phyloP scores from a whole-genome alignment of 2,888 invertebrate genomes.

The Ditylenchus weischeri region DNA sequence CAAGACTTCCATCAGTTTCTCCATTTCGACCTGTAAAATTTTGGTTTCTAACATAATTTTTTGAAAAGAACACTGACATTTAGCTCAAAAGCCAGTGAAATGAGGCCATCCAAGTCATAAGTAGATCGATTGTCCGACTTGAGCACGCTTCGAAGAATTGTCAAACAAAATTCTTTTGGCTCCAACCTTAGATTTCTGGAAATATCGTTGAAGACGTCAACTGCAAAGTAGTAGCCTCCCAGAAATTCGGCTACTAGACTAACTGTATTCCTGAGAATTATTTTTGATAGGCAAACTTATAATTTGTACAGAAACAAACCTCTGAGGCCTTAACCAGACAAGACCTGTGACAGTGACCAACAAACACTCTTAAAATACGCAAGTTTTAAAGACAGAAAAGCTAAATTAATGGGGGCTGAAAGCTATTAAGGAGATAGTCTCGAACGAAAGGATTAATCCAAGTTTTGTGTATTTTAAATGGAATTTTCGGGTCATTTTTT shows the following conservation, averaged over 20 bases:
- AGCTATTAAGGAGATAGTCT: no score
- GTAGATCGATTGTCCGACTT: conserved; percentile 10
- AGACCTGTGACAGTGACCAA: conserved; percentile 23
- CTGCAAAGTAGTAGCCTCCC: background rate
- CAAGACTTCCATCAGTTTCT: conserved; percentile 20
- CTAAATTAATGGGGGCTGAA: no score
- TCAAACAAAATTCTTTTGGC: conserved; percentile 20
- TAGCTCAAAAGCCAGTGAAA: conserved; percentile 30
- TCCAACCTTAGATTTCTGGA: conserved; percentile 11
- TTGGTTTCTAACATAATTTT: background rate
- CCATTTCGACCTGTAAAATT: conserved; percentile 23
- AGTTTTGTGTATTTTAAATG: no score
- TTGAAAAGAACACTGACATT: conserved; percentile 18
- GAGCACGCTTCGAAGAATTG: conserved; percentile 19
- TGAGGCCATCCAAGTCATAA: conserved; percentile 29
- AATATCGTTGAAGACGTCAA: conserved; percentile 6
- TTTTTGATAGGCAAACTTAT: no score
- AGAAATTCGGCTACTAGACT: conserved; percentile 5
- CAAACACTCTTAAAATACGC: conserved; percentile 23
- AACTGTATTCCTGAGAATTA: conserved; percentile 13
- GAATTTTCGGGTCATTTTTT: no score
- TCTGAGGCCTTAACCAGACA: conserved; percentile 20
- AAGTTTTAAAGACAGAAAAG: no score
- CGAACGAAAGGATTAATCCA: no score
- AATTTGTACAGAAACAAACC: no score